Percentiles rank a stretch among this genome's conserved stretches.
Evolutionary conservation across 2,888 invertebrate species (phyloP).

Genomic region (Abscondita cerata): DNA sequence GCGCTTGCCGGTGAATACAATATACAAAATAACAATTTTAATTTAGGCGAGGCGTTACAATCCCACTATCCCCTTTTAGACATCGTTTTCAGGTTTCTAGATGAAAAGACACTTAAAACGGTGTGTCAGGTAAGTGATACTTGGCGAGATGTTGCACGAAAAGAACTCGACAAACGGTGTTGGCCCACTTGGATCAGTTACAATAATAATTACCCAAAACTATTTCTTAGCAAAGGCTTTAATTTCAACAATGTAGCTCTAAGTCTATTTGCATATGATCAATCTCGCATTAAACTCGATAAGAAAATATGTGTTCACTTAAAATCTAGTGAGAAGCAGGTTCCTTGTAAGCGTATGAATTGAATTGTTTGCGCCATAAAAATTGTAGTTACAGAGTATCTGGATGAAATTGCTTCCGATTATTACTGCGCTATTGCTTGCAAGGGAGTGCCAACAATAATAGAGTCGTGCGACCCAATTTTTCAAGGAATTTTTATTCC

Average conservation of each 20-base stretch:
- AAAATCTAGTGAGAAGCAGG: not conserved
- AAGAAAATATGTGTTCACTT: not conserved
- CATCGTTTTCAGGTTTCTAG: not conserved
- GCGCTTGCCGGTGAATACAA: too few relatives aligned
- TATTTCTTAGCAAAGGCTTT: not conserved
- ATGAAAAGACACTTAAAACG: not conserved
- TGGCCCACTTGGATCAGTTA: not conserved
- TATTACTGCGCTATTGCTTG: conserved; percentile 10
- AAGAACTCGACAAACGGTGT: conserved; percentile 1
- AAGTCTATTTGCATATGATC: not conserved
- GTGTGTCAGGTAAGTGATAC: not conserved
- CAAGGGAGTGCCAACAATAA: not conserved
- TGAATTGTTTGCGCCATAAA: too few relatives aligned
- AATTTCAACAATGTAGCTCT: not conserved
- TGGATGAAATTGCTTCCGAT: not conserved
- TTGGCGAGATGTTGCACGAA: not conserved
- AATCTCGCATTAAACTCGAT: not conserved
- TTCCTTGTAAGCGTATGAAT: not conserved
- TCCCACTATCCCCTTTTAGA: conserved; percentile 3
- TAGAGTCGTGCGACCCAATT: not conserved
- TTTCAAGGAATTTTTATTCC: conserved; percentile 16
- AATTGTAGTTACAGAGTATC: conserved; percentile 4
- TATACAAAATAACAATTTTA: not conserved
- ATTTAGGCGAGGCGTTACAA: not conserved
- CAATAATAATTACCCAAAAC: too few relatives aligned